phyloP scores from a whole-genome alignment of 1,140 invertebrate genomes.

The Aphelenchoides besseyi region DNA sequence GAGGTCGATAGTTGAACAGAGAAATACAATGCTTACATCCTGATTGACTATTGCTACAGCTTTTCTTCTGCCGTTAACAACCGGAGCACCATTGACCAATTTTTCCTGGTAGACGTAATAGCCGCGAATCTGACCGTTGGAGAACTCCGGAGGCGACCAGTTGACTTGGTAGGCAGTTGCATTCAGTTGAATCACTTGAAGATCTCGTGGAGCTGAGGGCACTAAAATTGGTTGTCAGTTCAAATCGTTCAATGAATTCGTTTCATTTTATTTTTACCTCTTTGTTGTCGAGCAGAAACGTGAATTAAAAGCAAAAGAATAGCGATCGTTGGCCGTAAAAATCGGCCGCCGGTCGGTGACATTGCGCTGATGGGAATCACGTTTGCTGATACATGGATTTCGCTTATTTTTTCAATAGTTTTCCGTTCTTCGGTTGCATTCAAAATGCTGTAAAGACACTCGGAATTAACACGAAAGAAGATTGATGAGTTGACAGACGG shows the following conservation, averaged over 20 bases:
- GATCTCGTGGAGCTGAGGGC: conserved; percentile 52
- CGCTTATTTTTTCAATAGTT: no score
- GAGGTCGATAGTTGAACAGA: background rate
- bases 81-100: conserved; percentile 51
- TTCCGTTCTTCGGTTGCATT: no score
- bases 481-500: no score
- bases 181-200: conserved; percentile 54
- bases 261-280: background rate
- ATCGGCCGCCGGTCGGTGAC: no score
- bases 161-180: conserved; percentile 54
- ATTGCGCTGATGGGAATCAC: no score
- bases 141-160: conserved; percentile 52
- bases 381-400: no score
- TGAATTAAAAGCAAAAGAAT: no score
- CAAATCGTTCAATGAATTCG: background rate
- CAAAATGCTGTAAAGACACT: no score
- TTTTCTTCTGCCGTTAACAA: conserved; percentile 32
- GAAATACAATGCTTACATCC: conserved; percentile 35
- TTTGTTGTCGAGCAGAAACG: no score
- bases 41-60: conserved; percentile 43
- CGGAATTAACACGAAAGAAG: no score
- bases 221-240: conserved; percentile 45
- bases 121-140: conserved; percentile 48
- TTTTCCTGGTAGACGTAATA: conserved; percentile 53
- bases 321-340: no score